Evolutionary conservation across 2,888 invertebrate species (phyloP).

Genomic region (Drosophila paramelanica): DNA sequence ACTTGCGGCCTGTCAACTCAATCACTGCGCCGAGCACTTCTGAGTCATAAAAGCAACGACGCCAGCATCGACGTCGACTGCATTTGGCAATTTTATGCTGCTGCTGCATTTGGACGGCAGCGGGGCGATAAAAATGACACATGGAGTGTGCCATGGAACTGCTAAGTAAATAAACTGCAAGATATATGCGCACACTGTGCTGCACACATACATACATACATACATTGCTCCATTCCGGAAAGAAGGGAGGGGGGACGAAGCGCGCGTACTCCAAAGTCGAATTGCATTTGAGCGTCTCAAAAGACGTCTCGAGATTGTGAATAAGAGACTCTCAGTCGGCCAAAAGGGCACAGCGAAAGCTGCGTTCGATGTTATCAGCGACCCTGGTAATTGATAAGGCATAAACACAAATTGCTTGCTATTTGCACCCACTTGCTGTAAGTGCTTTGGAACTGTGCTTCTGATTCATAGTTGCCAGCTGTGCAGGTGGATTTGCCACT

Average conservation of each 20-base stretch:
- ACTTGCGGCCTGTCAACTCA: slow-evolving; percentile 53
- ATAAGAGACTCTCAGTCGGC: slow-evolving; percentile 15
- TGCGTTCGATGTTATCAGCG: slow-evolving; percentile 5
- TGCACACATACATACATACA: not conserved
- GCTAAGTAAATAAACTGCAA: slow-evolving; percentile 43
- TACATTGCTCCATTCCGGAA: not conserved
- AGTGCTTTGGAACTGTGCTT: too few relatives aligned
- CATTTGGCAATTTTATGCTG: slow-evolving; percentile 47
- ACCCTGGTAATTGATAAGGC: slow-evolving; percentile 23
- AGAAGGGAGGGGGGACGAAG: too few relatives aligned
- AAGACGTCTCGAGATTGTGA: slow-evolving; percentile 19
- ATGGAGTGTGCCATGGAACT: slow-evolving; percentile 44
- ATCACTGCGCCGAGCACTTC: slow-evolving; percentile 58
- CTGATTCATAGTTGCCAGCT: not conserved
- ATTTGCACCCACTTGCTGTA: not conserved
- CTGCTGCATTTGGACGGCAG: slow-evolving; percentile 26
- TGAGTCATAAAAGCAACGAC: slow-evolving; percentile 61
- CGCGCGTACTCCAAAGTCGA: slow-evolving; percentile 7
- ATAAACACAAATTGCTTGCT: not conserved
- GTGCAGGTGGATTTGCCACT: slow-evolving; percentile 17
- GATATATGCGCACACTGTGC: slow-evolving; percentile 25
- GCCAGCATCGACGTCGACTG: slow-evolving; percentile 16
- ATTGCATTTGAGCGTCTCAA: slow-evolving; percentile 23
- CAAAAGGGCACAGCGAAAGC: slow-evolving; percentile 22
- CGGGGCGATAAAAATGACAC: slow-evolving; percentile 50